These are phyloP conservation scores for Holacanthus passer DNA, from an alignment of 2,113 vertebrate genomes.

Conservation along the genomic window DNA sequence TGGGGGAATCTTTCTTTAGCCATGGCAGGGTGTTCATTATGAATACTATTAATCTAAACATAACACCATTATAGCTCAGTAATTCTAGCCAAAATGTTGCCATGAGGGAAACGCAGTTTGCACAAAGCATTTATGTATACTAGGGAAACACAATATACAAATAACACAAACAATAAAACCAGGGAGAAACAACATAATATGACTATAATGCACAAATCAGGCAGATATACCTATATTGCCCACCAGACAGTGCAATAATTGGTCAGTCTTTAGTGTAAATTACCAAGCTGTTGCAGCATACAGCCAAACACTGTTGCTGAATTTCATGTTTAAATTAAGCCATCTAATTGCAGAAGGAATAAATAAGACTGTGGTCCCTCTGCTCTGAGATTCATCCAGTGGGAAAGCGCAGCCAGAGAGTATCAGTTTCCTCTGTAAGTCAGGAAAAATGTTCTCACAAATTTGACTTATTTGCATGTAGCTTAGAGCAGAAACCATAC, in stretches of 20 bases:
- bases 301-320: slow-evolving; percentile 19
- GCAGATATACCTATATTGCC: slow-evolving; percentile 10
- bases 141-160: not conserved
- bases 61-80: not conserved
- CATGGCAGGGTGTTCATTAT: not conserved
- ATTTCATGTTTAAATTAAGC: slow-evolving; percentile 52
- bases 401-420: slow-evolving; percentile 21
- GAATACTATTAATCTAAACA: not conserved
- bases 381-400: slow-evolving; percentile 33
- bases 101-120: not conserved
- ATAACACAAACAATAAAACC: slow-evolving; percentile 13
- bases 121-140: not conserved
- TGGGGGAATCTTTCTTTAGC: not conserved
- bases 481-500: slow-evolving; percentile 12
- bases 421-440: slow-evolving; percentile 36
- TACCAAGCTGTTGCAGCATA: slow-evolving; percentile 31
- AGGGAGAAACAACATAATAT: not conserved
- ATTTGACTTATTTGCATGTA: slow-evolving; percentile 41
- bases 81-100: not conserved
- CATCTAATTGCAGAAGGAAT: slow-evolving; percentile 38
- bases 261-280: slow-evolving; percentile 33
- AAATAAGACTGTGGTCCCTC: slow-evolving; percentile 16
- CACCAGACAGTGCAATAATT: slow-evolving; percentile 40
- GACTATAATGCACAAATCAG: slow-evolving; percentile 2
- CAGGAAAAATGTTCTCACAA: slow-evolving; percentile 14